phyloP scores from a whole-genome alignment of 2,113 vertebrate genomes.

The Neoarius graeffei region DNA sequence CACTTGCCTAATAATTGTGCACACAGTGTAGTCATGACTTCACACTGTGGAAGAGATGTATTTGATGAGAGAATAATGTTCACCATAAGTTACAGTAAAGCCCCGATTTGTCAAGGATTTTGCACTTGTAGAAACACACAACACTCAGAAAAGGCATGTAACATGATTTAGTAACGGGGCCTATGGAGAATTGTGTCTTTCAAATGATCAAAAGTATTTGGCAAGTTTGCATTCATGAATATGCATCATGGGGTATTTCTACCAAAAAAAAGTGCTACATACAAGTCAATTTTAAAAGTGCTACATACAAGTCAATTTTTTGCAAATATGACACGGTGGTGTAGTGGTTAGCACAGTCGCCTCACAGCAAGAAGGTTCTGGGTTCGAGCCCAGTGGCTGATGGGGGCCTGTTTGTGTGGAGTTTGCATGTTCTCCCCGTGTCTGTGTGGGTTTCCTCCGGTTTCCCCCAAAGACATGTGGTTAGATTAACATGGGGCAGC shows the following conservation, averaged over 20 bases:
- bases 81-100: background rate
- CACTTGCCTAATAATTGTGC: no score
- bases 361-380: no score
- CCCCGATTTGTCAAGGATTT: background rate
- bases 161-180: background rate
- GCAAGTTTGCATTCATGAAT: background rate
- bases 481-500: no score
- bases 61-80: background rate
- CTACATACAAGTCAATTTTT: background rate
- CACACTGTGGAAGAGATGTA: background rate
- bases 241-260: background rate
- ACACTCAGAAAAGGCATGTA: background rate
- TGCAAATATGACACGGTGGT: background rate
- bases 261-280: background rate
- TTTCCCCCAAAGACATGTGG: no score
- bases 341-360: no score
- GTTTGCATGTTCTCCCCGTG: no score
- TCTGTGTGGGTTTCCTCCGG: no score
- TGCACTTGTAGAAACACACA: background rate
- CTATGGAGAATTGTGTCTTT: background rate
- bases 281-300: constrained; percentile 1
- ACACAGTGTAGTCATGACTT: no score
- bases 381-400: no score
- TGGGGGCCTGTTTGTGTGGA: no score
- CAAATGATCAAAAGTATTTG: background rate